These are phyloP conservation scores for Seriola rivoliana DNA, from an alignment of 2,113 vertebrate species.

Conservation along the genomic window DNA sequence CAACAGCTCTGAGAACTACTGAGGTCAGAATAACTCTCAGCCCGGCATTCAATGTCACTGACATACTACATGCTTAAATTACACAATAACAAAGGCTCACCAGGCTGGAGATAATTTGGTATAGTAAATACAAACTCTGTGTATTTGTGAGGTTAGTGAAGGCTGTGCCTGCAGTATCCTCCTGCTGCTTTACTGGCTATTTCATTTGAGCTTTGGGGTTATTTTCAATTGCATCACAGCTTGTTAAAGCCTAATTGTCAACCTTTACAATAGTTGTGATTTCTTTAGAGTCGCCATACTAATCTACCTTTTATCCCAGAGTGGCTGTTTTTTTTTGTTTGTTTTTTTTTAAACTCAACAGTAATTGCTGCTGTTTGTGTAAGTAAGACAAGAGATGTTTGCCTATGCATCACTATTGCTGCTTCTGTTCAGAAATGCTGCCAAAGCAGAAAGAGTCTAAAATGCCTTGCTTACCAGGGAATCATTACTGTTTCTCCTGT, in stretches of 20 bases:
- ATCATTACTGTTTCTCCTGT: constrained; percentile 28
- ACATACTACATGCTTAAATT: constrained; percentile 52
- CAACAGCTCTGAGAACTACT: constrained; percentile 56
- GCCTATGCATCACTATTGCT: background rate
- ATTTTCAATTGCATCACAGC: constrained; percentile 57
- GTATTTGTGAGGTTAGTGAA: constrained; percentile 24
- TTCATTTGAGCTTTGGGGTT: constrained; percentile 41
- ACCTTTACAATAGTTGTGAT: constrained; percentile 30
- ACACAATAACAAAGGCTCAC: constrained; percentile 38
- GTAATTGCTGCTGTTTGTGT: constrained; percentile 20
- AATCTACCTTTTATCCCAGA: constrained; percentile 41
- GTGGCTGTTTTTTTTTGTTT: constrained; percentile 9
- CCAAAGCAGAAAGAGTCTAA: background rate
- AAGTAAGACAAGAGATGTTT: constrained; percentile 25
- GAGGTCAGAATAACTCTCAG: constrained; percentile 45
- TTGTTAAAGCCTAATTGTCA: constrained; percentile 65
- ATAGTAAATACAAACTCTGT: constrained; percentile 19
- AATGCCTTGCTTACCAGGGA: constrained; percentile 8
- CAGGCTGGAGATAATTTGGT: constrained; percentile 31
- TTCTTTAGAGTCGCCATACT: constrained; percentile 24
- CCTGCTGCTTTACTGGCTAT: constrained; percentile 36
- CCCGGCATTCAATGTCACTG: constrained; percentile 36
- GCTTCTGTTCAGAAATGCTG: constrained; percentile 16
- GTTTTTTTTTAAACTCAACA: background rate
- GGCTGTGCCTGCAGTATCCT: background rate